Evolutionary conservation across 2,888 invertebrate species (phyloP).

Genomic region (Orthosia cruda): DNA sequence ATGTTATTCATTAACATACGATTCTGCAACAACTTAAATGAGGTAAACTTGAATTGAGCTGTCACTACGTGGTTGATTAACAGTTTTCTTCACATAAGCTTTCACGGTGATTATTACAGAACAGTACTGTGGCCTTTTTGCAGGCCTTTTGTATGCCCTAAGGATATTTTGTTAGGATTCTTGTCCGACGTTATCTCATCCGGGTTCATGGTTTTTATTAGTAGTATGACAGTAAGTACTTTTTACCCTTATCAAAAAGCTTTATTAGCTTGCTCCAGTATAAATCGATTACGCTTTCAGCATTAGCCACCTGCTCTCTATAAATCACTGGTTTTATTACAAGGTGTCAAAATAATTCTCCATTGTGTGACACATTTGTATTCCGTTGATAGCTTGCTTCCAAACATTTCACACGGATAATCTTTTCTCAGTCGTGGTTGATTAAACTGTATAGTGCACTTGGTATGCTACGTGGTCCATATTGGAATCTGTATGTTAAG

Average conservation of each 20-base stretch:
- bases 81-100: too few species aligned
- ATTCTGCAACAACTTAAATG: too few species aligned
- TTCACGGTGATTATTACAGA: too few species aligned
- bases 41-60: too few species aligned
- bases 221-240: not conserved
- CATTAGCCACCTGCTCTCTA: slow-evolving; percentile 16
- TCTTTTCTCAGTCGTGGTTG: slow-evolving; percentile 37
- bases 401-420: slow-evolving; percentile 51
- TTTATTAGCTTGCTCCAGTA: slow-evolving; percentile 20
- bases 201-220: not conserved
- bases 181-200: too few species aligned
- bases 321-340: slow-evolving; percentile 55
- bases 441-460: slow-evolving; percentile 26
- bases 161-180: not conserved
- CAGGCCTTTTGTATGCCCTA: not conserved
- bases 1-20: too few species aligned
- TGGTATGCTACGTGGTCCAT: slow-evolving; percentile 41
- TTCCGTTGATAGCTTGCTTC: slow-evolving; percentile 33
- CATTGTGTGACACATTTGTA: slow-evolving; percentile 44
- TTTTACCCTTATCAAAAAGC: slow-evolving; percentile 12
- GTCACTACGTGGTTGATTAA: too few species aligned
- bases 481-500: slow-evolving; percentile 40
- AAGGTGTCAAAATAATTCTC: slow-evolving; percentile 14
- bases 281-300: slow-evolving; percentile 48
- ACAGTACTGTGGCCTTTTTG: too few species aligned